Percentiles rank a stretch among this genome's conserved stretches.
Evolutionary conservation across 2,888 invertebrate species (phyloP).

Genomic region (Scelioninae gen. 1): DNA sequence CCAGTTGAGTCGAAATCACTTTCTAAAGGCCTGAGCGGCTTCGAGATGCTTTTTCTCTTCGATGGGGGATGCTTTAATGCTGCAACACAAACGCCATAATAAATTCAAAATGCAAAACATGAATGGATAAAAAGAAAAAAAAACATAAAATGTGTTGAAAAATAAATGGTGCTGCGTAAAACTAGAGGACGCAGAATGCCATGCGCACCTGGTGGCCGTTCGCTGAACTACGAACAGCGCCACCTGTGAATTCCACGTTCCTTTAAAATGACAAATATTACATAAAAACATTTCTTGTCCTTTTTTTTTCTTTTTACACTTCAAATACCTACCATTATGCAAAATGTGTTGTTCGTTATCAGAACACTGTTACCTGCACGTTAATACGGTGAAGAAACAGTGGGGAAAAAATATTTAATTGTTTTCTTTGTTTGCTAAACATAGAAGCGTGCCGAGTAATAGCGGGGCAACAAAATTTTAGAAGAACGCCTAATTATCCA

Average conservation of each 20-base stretch:
- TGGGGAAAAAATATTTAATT: constrained; percentile 20
- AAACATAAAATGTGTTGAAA: neutral
- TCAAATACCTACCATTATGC: constrained; percentile 17
- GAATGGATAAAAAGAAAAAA: neutral
- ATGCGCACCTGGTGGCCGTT: constrained; percentile 22
- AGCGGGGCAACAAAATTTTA: constrained; percentile 29
- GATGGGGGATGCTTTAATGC: constrained; percentile 62
- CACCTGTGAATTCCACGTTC: constrained; percentile 22
- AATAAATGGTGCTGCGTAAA: neutral
- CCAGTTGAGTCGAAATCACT: constrained; percentile 59
- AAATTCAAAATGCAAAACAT: neutral
- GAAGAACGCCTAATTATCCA: constrained; percentile 45
- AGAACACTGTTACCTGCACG: constrained; percentile 9
- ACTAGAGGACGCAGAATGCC: constrained; percentile 9
- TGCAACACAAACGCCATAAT: constrained; percentile 37
- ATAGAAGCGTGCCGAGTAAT: constrained; percentile 44
- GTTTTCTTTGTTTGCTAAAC: constrained; percentile 25
- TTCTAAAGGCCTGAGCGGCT: constrained; percentile 50
- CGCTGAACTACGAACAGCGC: neutral
- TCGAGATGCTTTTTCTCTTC: constrained; percentile 58
- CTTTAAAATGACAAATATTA: neutral
- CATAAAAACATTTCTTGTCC: neutral
- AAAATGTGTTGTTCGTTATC: neutral
- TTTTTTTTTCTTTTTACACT: neutral
- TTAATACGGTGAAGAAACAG: constrained; percentile 22